Conservation (phyloP, 2,797 vertebrate species). For the Xenopus petersii region DNA sequence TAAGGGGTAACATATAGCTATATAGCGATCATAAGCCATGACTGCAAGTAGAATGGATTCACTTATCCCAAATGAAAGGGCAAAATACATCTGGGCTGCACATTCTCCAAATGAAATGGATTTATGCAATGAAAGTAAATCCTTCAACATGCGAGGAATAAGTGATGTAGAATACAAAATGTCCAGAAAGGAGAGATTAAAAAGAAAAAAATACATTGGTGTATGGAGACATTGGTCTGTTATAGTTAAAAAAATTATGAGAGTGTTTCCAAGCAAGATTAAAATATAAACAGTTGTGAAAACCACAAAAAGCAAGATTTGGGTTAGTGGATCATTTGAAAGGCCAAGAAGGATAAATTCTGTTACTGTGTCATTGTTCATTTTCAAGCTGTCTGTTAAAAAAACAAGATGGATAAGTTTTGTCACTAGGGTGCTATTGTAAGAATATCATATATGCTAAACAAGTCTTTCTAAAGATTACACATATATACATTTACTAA, state of each 20-base stretch:
- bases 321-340: not conserved
- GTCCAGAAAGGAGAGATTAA: no score
- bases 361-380: constrained; percentile 21
- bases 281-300: not conserved
- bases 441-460: no score
- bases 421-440: no score
- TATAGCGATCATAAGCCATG: constrained; percentile 16
- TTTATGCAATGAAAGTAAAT: constrained; percentile 10
- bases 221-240: constrained; percentile 24
- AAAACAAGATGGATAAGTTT: no score
- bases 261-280: constrained; percentile 7
- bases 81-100: constrained; percentile 8
- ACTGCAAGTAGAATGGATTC: constrained; percentile 22
- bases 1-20: no score
- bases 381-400: no score
- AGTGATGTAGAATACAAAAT: not conserved
- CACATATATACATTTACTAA: no score
- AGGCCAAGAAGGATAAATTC: constrained; percentile 31
- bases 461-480: no score
- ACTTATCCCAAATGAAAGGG: constrained; percentile 3
- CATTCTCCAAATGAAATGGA: constrained; percentile 45
- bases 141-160: constrained; percentile 48
- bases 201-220: constrained; percentile 31
- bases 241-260: not conserved
- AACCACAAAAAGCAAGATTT: constrained; percentile 1